Evolutionary conservation across 2,113 vertebrate species (phyloP), one percentile per base, ranked within the genome.

Genomic region (Hippoglossus stenolepis): DNA sequence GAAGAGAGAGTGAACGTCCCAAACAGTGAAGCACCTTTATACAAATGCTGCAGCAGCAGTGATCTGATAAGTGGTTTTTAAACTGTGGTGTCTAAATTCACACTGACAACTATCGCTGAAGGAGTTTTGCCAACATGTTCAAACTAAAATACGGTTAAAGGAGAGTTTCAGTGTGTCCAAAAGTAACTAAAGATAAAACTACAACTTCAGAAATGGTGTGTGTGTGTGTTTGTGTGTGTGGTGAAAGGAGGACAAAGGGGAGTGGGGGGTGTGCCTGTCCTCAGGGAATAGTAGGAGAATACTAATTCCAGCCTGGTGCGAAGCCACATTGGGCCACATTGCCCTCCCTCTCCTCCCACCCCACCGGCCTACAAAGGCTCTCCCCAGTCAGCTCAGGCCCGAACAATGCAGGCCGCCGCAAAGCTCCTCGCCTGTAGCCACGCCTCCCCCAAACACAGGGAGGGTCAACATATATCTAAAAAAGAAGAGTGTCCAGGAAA

Each of bases 281-380:
- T 80, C 66, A 11, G 90, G 85, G 93, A 89, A 93, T 90, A 88
- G 90, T 75, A 83, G 90, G 81, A 93, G 93, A 94, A 94, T 94
- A 94, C 92, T 95, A 94, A 95, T 95, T 93, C 91, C 79, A 79
- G 87, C 77, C 90, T 65, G 86, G 82, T 94, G 90, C 76, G 66
- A 91, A 85, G 81, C 85, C 80, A 84, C 90, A 90, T 87, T 91
- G 87, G 59, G 60, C 13, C 45, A 49, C 45, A 11, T 58, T 14
- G 56, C 21, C 17, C 87, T 77, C 83, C 79, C 72, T 60, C 45
- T 51, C 10, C 17, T 6, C 28, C 79, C 77, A 10, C 13, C 24
- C 13, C 21, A 23, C 43, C 65, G 82, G 72, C 86, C 91, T 93
- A 94, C 93, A 94, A 94, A 95, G 86, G 79, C 84, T 85, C 88